These are phyloP conservation scores for Drosophila orena DNA, from an alignment of 1,140 invertebrate species.

Conservation along the genomic window DNA sequence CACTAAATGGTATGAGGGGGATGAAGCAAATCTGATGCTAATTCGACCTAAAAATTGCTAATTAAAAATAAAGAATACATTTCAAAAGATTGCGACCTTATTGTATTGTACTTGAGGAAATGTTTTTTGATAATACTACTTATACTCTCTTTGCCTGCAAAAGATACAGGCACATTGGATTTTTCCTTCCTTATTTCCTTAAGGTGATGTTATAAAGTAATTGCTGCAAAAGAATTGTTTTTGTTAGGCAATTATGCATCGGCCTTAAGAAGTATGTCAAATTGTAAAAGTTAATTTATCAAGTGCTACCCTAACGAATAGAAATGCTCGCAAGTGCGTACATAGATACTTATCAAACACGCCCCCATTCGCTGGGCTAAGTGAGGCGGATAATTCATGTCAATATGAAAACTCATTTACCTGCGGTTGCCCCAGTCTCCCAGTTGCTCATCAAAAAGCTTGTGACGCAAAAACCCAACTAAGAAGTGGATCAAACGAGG, in stretches of 20 bases:
- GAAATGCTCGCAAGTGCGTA: conserved; percentile 19
- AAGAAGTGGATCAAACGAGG: conserved; percentile 47
- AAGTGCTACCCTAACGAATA: background rate
- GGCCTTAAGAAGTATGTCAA: background rate
- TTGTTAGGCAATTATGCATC: background rate
- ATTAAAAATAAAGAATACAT: too few species aligned
- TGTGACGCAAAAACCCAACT: conserved; percentile 57
- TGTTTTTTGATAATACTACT: too few species aligned
- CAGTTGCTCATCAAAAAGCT: conserved; percentile 34
- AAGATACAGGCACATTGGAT: too few species aligned
- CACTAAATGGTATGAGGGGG: rapidly evolving
- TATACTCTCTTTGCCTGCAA: too few species aligned
- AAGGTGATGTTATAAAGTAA: too few species aligned
- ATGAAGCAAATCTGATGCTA: too few species aligned
- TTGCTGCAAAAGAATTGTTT: too few species aligned
- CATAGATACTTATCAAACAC: conserved; percentile 41
- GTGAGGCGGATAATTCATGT: conserved; percentile 78
- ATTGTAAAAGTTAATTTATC: conserved; percentile 6
- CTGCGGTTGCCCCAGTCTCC: conserved; percentile 63
- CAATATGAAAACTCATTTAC: conserved; percentile 81
- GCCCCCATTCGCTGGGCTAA: conserved; percentile 59
- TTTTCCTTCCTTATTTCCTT: too few species aligned
- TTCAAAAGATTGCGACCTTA: too few species aligned
- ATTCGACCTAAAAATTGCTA: too few species aligned
- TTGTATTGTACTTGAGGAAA: too few species aligned